Evolutionary conservation across 1,140 invertebrate species (phyloP), one percentile per base, ranked within the genome.

Genomic region (Aradophagus sp.): DNA sequence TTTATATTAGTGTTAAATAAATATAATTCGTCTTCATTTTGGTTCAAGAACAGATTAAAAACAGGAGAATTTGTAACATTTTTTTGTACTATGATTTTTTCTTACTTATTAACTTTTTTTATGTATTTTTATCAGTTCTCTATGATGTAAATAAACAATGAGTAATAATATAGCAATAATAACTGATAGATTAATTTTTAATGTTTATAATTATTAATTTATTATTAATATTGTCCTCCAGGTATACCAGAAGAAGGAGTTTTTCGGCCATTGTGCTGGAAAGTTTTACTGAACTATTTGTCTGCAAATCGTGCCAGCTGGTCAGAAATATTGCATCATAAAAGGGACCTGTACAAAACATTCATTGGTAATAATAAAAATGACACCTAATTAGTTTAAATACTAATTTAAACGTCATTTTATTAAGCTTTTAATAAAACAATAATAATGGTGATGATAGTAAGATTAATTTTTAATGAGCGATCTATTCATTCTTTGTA

Each of bases 241-340:
- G 93, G 93, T 39, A 91, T 95, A 52, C 94, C 94, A 12, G 93
- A 96, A 79, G 92, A 93, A 73, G 89, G 90, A 62, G 92, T 92
- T 0, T 85, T 91, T 35, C 85, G 94, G 45, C 87, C 93, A 1
- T 75, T 93, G 8, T 93, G 93, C 62, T 97, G 94, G 94, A 93
- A 92, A 80, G 82, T 96, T 6, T 80, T 97, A 29, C 86, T 97
- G 4, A 92, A 94, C 76, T 97, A 96, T 82, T 84, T 97, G 44
- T 93, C 93, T 2, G 74, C 87, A 6, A 87, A 89, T 31, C 90
- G 87, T 63, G 80, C 80, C 26, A 88, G 83, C 52, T 93, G 93
- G 91, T 82, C 88, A 5, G 80, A 89, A 66, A 89, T 89, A 20
- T 80, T 39, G 31, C 10, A 26, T 29, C 48, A 44, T 5, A 23